Conservation (phyloP, 92 coral and sea anemone genomes). For the Blastomussa wellsi region DNA sequence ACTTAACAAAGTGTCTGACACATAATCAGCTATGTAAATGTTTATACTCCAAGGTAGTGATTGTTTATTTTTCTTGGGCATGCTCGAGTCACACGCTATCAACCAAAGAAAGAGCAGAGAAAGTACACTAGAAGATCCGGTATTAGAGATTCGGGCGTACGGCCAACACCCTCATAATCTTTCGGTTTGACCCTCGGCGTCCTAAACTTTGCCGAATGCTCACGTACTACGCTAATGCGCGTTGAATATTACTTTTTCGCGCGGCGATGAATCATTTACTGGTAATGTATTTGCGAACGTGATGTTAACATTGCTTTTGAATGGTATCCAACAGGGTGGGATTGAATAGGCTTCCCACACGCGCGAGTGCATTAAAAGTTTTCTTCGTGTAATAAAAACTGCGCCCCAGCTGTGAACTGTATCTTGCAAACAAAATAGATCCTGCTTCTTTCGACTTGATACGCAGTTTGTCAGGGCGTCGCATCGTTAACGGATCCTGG, state of each 20-base stretch:
- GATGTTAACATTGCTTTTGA: constrained; percentile 25
- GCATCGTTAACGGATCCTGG: background rate
- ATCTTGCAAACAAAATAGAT: constrained; percentile 14
- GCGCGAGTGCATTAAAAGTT: constrained; percentile 24
- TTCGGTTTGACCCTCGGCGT: constrained; percentile 7
- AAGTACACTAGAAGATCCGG: constrained; percentile 16
- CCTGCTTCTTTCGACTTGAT: background rate
- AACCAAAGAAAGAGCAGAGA: background rate
- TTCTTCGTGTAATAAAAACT: constrained; percentile 12
- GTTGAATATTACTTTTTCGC: background rate
- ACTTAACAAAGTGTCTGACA: constrained; percentile 49
- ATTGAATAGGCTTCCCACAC: constrained; percentile 25
- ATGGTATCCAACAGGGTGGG: constrained; percentile 14
- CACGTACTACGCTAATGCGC: constrained; percentile 14
- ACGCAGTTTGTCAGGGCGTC: constrained; percentile 3
- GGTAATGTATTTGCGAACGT: constrained; percentile 12
- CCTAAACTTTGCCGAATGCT: constrained; percentile 22
- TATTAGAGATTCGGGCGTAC: constrained; percentile 4
- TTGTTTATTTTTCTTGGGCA: constrained; percentile 39
- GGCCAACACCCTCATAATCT: constrained; percentile 40
- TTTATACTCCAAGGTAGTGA: constrained; percentile 34
- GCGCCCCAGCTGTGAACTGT: constrained; percentile 22
- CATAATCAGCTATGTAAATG: constrained; percentile 40
- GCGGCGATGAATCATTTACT: background rate
- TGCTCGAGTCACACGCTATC: constrained; percentile 32